A percentile compares a stretch with the other conserved stretches of the same genome.
These are phyloP conservation scores for Podilymbus podiceps DNA, from an alignment of 2,113 vertebrate genomes.

Conservation along the genomic window DNA sequence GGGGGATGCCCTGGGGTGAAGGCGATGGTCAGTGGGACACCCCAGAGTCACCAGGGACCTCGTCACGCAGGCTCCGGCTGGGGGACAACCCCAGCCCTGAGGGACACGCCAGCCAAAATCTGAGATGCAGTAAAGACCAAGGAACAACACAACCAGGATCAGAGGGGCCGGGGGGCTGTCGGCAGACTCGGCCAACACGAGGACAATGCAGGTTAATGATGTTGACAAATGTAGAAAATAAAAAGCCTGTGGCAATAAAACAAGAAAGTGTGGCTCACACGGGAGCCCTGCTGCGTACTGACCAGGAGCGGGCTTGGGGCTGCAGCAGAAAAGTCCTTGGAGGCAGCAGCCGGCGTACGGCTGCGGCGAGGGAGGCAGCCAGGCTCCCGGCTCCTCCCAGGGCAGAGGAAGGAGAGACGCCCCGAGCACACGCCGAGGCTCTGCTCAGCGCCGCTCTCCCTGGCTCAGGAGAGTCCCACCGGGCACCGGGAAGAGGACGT, in stretches of 20 bases:
- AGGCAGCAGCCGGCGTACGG: too few species aligned
- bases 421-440: slow-evolving; percentile 13
- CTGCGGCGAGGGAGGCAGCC: too few species aligned
- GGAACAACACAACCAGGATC: background rate
- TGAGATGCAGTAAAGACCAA: too few species aligned
- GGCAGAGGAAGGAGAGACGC: slow-evolving; percentile 56
- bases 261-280: slow-evolving; percentile 36
- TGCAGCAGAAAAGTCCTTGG: too few species aligned
- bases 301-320: too few species aligned
- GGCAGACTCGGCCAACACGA: background rate
- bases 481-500: background rate
- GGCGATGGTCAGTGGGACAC: background rate
- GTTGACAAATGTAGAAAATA: background rate
- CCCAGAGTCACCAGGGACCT: background rate
- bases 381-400: background rate
- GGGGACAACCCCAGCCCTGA: background rate
- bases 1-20: background rate
- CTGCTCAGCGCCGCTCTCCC: background rate
- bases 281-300: slow-evolving; percentile 59
- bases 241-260: background rate
- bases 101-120: slow-evolving; percentile 20
- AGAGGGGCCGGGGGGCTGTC: slow-evolving; percentile 10
- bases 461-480: background rate
- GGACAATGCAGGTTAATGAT: background rate
- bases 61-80: rapidly evolving